Percentiles rank a stretch among this genome's conserved stretches.
Conservation (phyloP, 2,797 vertebrate species). For the Acrossocheilus wenchowensis region DNA sequence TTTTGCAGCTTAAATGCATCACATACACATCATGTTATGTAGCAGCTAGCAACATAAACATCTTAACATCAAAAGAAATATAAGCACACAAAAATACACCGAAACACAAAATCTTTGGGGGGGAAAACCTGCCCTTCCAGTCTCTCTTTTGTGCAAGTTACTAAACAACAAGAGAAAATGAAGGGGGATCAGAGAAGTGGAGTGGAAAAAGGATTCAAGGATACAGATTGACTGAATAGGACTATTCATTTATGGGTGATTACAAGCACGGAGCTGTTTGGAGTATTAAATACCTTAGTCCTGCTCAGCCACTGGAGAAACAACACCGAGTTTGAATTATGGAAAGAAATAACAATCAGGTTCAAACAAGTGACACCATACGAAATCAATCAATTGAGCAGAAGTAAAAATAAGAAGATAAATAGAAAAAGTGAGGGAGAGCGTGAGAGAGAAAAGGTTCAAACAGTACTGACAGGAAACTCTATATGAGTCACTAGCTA, state of each 20-base stretch:
- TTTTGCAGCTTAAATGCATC: neutral
- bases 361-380: constrained; percentile 7
- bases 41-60: neutral
- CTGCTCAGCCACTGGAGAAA: neutral
- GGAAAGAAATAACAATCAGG: constrained; percentile 8
- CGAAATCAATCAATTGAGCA: constrained; percentile 18
- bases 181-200: constrained; percentile 20
- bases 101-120: neutral
- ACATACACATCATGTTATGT: neutral
- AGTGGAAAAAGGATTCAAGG: constrained; percentile 38
- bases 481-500: neutral
- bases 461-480: constrained; percentile 7
- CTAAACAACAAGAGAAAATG: constrained; percentile 17
- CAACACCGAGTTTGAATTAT: constrained; percentile 2
- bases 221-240: constrained; percentile 44
- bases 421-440: neutral
- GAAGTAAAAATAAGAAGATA: neutral
- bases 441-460: neutral
- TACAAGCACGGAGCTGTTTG: constrained; percentile 36
- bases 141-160: constrained; percentile 11
- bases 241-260: constrained; percentile 47
- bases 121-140: neutral
- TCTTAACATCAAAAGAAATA: neutral
- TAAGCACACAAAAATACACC: neutral
- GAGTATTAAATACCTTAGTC: constrained; percentile 31